Percentiles rank a stretch among this genome's conserved stretches.
These are phyloP conservation scores for Drosophila nannoptera DNA, from an alignment of 1,140 invertebrate species.

Conservation along the genomic window DNA sequence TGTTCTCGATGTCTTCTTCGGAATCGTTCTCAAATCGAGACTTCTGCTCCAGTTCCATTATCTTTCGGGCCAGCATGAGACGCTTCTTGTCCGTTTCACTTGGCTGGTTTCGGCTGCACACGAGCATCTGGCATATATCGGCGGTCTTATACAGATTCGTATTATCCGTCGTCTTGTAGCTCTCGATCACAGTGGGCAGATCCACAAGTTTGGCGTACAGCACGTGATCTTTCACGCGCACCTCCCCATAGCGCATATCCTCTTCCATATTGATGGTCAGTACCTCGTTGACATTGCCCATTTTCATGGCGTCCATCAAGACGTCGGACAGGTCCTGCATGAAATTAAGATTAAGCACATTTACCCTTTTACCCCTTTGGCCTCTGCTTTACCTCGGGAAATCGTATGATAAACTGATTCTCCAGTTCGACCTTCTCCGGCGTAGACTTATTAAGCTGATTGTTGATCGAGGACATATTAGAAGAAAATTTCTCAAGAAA, in stretches of 20 bases:
- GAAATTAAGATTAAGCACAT: neutral
- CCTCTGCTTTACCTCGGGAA: slow-evolving; percentile 85
- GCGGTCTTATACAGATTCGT: slow-evolving; percentile 98
- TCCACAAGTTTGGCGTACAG: slow-evolving; percentile 93
- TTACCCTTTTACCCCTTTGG: neutral
- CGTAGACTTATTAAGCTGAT: slow-evolving; percentile 24
- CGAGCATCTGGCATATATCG: slow-evolving; percentile 94
- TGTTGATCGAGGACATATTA: slow-evolving; percentile 21
- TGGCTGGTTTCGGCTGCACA: slow-evolving; percentile 91
- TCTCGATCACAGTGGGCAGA: slow-evolving; percentile 95
- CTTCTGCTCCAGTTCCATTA: slow-evolving; percentile 86
- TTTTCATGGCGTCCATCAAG: slow-evolving; percentile 87
- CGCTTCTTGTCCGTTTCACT: slow-evolving; percentile 89
- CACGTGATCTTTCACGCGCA: slow-evolving; percentile 91
- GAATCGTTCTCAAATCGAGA: slow-evolving; percentile 80
- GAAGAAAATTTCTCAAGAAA: too few relatives aligned
- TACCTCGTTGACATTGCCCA: slow-evolving; percentile 89
- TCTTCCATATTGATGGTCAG: slow-evolving; percentile 91
- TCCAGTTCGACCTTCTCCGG: slow-evolving; percentile 85
- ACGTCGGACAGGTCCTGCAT: slow-evolving; percentile 86
- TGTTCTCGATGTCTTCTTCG: slow-evolving; percentile 94
- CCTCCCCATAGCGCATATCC: slow-evolving; percentile 92
- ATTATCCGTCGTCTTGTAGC: slow-evolving; percentile 94
- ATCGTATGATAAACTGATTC: slow-evolving; percentile 90
- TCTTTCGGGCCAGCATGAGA: slow-evolving; percentile 84